Evolutionary conservation across 2,888 invertebrate species (phyloP).

Genomic region (Emmelina monodactyla): DNA sequence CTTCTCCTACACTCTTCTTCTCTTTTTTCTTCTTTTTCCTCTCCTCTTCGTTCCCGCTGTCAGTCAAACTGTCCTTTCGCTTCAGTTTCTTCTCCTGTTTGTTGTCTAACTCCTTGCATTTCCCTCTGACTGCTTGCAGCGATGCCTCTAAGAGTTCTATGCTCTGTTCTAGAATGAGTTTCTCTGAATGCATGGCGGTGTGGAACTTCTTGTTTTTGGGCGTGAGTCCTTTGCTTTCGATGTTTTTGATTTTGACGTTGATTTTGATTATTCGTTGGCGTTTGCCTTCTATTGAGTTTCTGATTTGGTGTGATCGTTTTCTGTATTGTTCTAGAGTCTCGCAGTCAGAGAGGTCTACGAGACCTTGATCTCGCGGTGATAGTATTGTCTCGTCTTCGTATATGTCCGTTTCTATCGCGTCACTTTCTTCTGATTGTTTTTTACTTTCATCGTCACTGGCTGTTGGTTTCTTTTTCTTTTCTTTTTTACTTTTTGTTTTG

Average conservation of each 20-base stretch:
- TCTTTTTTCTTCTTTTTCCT: slow-evolving; percentile 16
- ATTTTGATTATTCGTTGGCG: slow-evolving; percentile 24
- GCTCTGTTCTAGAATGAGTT: slow-evolving; percentile 28
- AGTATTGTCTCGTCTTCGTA: slow-evolving; percentile 33
- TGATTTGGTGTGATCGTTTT: slow-evolving; percentile 28
- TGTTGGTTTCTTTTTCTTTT: not conserved
- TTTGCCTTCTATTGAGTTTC: slow-evolving; percentile 33
- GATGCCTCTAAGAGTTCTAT: slow-evolving; percentile 29
- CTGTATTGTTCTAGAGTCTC: slow-evolving; percentile 30
- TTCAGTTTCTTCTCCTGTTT: slow-evolving; percentile 12
- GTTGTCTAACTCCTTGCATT: slow-evolving; percentile 22
- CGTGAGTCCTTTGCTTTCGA: slow-evolving; percentile 40
- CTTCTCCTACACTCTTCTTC: slow-evolving; percentile 18
- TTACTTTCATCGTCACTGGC: not conserved
- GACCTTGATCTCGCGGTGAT: slow-evolving; percentile 29
- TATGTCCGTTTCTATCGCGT: slow-evolving; percentile 40
- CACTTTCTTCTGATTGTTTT: slow-evolving; percentile 33
- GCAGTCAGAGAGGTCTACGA: slow-evolving; percentile 41
- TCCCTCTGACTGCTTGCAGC: slow-evolving; percentile 24
- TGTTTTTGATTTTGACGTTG: slow-evolving; percentile 28
- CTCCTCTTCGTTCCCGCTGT: slow-evolving; percentile 8
- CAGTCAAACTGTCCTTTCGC: too few species aligned
- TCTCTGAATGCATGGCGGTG: slow-evolving; percentile 43
- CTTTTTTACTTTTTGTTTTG: not conserved
- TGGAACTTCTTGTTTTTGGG: slow-evolving; percentile 38